Evolutionary conservation across 2,797 vertebrate genomes (phyloP).

Genomic region (Onychomys torridus): DNA sequence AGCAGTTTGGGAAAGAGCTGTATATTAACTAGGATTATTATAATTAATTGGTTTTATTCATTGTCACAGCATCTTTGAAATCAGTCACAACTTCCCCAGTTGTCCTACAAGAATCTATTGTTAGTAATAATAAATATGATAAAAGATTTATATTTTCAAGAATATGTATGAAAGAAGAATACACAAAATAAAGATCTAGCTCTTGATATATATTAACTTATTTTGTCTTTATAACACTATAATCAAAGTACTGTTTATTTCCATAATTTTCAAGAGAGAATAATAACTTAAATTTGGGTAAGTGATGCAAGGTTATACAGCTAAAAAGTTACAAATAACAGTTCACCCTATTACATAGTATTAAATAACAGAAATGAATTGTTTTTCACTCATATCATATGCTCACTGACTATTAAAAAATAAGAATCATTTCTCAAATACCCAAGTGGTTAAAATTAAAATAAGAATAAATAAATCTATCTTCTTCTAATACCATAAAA

Average conservation of each 20-base stretch:
- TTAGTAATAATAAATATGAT: background rate
- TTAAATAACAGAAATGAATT: background rate
- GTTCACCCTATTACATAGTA: background rate
- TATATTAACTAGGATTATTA: background rate
- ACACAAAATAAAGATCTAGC: background rate
- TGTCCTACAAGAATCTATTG: background rate
- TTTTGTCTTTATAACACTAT: background rate
- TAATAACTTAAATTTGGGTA: background rate
- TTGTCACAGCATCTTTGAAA: background rate
- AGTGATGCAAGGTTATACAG: background rate
- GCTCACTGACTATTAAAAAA: background rate
- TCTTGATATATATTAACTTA: background rate
- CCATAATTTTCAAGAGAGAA: background rate
- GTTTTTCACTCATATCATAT: background rate
- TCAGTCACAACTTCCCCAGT: background rate
- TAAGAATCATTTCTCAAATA: background rate
- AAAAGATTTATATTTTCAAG: background rate
- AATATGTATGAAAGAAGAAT: too few species aligned
- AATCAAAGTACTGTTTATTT: background rate
- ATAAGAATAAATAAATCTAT: background rate
- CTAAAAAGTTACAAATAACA: background rate
- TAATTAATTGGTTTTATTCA: background rate
- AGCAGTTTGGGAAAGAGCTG: background rate
- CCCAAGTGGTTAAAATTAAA: background rate
- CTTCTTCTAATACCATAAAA: slow-evolving; percentile 27